Base-by-base conservation (phyloP, 2,797 vertebrate genomes). In the Premnoplex brunnescens region DNA sequence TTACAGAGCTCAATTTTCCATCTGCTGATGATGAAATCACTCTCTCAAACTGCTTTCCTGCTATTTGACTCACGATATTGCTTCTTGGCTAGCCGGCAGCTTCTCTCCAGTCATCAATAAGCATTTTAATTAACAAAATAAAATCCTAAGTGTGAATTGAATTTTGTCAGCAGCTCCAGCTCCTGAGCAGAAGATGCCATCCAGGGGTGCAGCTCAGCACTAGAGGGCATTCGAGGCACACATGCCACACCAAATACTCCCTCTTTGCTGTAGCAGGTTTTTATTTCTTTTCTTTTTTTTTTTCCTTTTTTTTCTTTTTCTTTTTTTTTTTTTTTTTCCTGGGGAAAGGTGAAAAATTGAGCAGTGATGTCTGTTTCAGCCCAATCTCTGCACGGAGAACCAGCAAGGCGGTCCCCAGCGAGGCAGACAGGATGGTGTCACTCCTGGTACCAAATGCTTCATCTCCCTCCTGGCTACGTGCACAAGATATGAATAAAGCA, bases 161-260 rank as follows among this genome's bases (percentile, higher is more conserved):
- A 71, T 93, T 49, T 72, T 82, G 67, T 80, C 28, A 0, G 73
- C 48, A 24, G 68, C 23, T 87, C 5, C 12, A n/a, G 12, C 62
- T 46, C 56, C 37, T 14, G 17, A 58, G 69, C 58, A 32, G 14
- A 41, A 44, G 73, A 78, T 41, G 5, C 32, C 0, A 0, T 43
- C 19, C 44, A 21, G 36, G 43, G 26, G 12, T 20, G 26, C 30
- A 21, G n/a, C 48, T 96, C 58, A 94, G 78, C 97, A 72, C 96
- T 95, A 96, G 97, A 88, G 95, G 97, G 97, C 97, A 97, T 92
- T 93, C 55, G 21, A 96, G 74, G 75, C 39, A 82, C 91, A 60
- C 69, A 39, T 6, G 81, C 2, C 2, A 46, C 30, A 9, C 18
- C 46, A 13, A 77, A 54, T 43, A 46, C 4, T 28, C 34, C 41